These are phyloP conservation scores for Drosophila austrosaltans DNA, from an alignment of 2,888 invertebrate genomes.

Conservation along the genomic window DNA sequence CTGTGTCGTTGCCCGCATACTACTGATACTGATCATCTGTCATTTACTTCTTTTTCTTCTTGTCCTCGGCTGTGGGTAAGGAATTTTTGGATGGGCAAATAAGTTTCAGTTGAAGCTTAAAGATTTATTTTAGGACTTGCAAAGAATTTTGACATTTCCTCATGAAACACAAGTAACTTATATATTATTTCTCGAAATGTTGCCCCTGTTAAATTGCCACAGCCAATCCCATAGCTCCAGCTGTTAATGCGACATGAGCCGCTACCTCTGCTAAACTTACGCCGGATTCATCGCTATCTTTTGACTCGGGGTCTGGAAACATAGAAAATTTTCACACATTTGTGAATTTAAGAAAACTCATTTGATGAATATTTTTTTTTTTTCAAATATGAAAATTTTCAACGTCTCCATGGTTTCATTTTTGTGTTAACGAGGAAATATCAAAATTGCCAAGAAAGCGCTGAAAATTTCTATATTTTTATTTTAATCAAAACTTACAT, in stretches of 20 bases:
- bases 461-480: slow-evolving; percentile 29
- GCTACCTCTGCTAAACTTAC: background rate
- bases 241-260: slow-evolving; percentile 1
- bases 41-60: slow-evolving; percentile 10
- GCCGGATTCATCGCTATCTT: background rate
- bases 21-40: background rate
- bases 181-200: background rate
- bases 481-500: slow-evolving; percentile 41
- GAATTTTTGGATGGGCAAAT: background rate
- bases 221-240: slow-evolving; percentile 14
- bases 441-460: slow-evolving; percentile 46
- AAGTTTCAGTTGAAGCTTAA: background rate
- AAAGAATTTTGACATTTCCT: slow-evolving; percentile 7
- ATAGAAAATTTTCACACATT: slow-evolving; percentile 26
- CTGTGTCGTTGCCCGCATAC: background rate
- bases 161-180: background rate
- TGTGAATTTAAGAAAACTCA: background rate
- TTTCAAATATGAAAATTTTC: slow-evolving; percentile 34
- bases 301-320: slow-evolving; percentile 44
- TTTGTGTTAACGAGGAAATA: slow-evolving; percentile 10
- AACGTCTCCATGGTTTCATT: slow-evolving; percentile 51
- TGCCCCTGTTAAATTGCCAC: background rate
- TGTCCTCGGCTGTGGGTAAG: slow-evolving; percentile 1
- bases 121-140: background rate
- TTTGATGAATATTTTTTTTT: background rate